A percentile compares a stretch with the other conserved stretches of the same genome.
Evolutionary conservation across 2,888 invertebrate genomes (phyloP).

Genomic region (Tupiocoris notatus): DNA sequence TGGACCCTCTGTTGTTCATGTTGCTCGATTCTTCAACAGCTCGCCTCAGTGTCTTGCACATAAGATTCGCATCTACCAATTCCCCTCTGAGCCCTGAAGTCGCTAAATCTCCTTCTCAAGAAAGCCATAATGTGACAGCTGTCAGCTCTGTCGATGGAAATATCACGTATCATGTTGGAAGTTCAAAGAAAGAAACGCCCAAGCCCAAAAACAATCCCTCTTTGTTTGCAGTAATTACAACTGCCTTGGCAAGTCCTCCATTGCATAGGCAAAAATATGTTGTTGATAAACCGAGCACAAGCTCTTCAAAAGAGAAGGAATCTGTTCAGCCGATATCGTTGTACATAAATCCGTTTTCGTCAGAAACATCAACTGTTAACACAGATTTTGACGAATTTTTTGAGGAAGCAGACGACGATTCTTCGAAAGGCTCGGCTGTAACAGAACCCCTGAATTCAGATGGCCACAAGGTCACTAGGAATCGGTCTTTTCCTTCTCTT

Average conservation of each 20-base stretch:
- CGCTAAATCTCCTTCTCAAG: conserved; percentile 52
- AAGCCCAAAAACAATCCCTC: conserved; percentile 51
- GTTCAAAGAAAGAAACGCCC: conserved; percentile 52
- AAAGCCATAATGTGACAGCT: conserved; percentile 66
- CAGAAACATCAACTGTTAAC: conserved; percentile 49
- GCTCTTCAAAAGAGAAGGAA: conserved; percentile 45
- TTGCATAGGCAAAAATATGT: conserved; percentile 54
- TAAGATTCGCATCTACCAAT: conserved; percentile 56
- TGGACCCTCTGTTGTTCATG: conserved; percentile 74
- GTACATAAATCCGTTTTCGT: conserved; percentile 64
- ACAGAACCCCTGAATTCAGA: conserved; percentile 26
- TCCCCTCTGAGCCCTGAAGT: conserved; percentile 55
- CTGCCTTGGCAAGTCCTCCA: conserved; percentile 54
- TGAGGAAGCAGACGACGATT: conserved; percentile 46
- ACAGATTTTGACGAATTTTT: conserved; percentile 51
- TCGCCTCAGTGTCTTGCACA: conserved; percentile 75
- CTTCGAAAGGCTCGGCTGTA: conserved; percentile 37
- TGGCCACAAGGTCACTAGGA: conserved; percentile 33
- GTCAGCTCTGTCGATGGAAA: conserved; percentile 80
- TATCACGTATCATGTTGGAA: conserved; percentile 63
- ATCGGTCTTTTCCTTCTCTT: conserved; percentile 47
- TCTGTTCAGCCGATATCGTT: conserved; percentile 59
- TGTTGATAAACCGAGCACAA: conserved; percentile 52
- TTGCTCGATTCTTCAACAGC: conserved; percentile 76
- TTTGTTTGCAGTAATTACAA: conserved; percentile 60